phyloP scores from a whole-genome alignment of 2,797 vertebrate species.

The Acrocephalus scirpaceus region DNA sequence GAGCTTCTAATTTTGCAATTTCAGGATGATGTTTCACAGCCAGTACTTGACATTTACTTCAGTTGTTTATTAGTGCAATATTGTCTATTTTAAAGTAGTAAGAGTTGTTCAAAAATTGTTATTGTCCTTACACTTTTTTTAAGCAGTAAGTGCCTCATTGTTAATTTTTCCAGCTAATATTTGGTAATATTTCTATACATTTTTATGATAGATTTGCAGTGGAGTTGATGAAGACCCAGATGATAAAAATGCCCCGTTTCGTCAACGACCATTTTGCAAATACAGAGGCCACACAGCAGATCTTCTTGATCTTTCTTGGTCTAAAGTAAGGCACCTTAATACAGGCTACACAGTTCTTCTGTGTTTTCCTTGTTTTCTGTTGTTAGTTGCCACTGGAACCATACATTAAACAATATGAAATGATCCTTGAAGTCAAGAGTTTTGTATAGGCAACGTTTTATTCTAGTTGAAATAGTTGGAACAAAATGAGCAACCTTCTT shows the following conservation, averaged over 20 bases:
- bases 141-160: background rate
- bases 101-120: background rate
- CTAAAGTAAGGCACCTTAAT: slow-evolving; percentile 84
- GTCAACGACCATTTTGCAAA: slow-evolving; percentile 95
- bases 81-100: background rate
- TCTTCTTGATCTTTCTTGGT: slow-evolving; percentile 97
- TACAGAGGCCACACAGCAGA: slow-evolving; percentile 99
- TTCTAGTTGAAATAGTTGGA: background rate
- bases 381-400: background rate
- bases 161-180: background rate
- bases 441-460: background rate
- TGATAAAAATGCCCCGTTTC: slow-evolving; percentile 92
- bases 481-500: background rate
- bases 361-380: background rate
- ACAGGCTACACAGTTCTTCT: background rate
- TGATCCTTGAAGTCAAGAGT: background rate
- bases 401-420: background rate
- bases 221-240: slow-evolving; percentile 91
- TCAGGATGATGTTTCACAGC: background rate
- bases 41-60: background rate
- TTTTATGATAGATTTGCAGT: slow-evolving; percentile 81
- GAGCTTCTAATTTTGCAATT: background rate
- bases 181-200: background rate
- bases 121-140: background rate
- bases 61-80: background rate